phyloP scores from a whole-genome alignment of 92 coral and sea anemone genomes.

The Plumapathes pennacea region DNA sequence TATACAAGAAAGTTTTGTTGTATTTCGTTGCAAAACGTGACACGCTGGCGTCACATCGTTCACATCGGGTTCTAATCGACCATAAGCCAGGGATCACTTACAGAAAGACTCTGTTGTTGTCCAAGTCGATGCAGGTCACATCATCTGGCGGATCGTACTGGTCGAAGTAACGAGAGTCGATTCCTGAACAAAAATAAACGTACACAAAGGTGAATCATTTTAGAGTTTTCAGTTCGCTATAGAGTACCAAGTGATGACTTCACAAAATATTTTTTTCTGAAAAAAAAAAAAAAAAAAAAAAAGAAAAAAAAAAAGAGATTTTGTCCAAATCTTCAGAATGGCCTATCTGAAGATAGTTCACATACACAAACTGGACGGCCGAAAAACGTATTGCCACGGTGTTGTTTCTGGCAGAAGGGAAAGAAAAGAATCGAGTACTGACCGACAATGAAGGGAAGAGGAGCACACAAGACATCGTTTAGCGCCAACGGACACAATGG shows the following conservation, averaged over 20 bases:
- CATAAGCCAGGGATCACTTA: constrained; percentile 59
- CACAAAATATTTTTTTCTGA: too few relatives aligned
- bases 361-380: too few relatives aligned
- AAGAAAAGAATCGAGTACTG: neutral
- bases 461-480: constrained; percentile 87
- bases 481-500: constrained; percentile 96
- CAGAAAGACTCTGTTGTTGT: constrained; percentile 87
- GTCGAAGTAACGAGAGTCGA: constrained; percentile 94
- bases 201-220: neutral
- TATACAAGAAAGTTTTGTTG: too few relatives aligned
- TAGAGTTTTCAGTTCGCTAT: too few relatives aligned
- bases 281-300: neutral
- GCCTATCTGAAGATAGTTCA: too few relatives aligned
- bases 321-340: neutral
- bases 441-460: constrained; percentile 98
- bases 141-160: constrained; percentile 99
- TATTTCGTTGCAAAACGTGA: too few relatives aligned
- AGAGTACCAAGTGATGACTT: too few relatives aligned
- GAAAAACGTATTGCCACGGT: neutral
- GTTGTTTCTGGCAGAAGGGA: neutral
- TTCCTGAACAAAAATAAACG: constrained; percentile 46
- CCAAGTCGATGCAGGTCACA: constrained; percentile 90
- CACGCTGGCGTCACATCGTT: neutral
- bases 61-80: too few relatives aligned
- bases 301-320: neutral